phyloP scores from a whole-genome alignment of 1,140 invertebrate species.

The Drosophila novamexicana region DNA sequence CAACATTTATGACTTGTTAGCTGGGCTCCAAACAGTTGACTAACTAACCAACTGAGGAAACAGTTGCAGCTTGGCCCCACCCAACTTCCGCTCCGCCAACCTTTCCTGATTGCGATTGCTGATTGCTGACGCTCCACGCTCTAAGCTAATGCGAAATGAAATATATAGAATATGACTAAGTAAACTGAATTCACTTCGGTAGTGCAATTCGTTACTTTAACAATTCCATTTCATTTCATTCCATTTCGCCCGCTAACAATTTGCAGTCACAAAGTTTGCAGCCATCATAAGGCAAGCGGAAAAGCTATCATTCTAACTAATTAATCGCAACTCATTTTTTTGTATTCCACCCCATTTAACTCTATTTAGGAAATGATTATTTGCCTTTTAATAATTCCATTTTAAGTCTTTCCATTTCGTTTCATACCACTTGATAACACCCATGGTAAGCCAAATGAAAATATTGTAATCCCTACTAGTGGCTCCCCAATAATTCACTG shows the following conservation, averaged over 20 bases:
- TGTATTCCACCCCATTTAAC: too few species aligned
- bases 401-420: too few species aligned
- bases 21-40: conserved; percentile 33
- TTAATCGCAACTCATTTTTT: too few species aligned
- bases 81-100: background rate
- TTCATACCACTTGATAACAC: too few species aligned
- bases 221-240: background rate
- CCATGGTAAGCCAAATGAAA: too few species aligned
- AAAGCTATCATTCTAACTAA: too few species aligned
- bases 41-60: conserved; percentile 32
- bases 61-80: conserved; percentile 19
- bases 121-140: background rate
- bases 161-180: conserved; percentile 8
- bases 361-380: too few species aligned
- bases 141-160: conserved; percentile 10
- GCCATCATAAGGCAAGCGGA: too few species aligned
- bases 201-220: background rate
- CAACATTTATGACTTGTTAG: conserved; percentile 79
- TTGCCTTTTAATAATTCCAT: too few species aligned
- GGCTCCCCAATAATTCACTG: too few species aligned
- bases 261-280: background rate
- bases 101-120: conserved; percentile 5
- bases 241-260: background rate
- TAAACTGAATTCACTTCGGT: background rate
- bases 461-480: too few species aligned